Evolutionary conservation across 1,140 invertebrate species (phyloP).

Genomic region (Eubasilissa regina): DNA sequence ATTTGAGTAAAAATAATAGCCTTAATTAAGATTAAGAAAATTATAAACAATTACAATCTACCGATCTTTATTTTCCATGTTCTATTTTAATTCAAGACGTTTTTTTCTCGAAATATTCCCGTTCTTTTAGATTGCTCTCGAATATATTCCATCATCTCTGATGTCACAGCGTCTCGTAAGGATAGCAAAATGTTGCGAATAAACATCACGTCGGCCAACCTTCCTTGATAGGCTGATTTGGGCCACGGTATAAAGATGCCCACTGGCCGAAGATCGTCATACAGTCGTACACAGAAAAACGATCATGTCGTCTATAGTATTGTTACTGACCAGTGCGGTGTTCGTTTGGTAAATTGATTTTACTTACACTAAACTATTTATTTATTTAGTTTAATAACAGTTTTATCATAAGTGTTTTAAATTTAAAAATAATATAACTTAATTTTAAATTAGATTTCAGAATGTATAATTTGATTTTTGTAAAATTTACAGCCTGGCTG

Average conservation of each 20-base stretch:
- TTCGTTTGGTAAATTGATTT: slow-evolving; percentile 11
- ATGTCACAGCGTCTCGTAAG: slow-evolving; percentile 12
- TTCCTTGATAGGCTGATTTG: neutral
- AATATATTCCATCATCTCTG: neutral
- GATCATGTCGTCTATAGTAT: neutral
- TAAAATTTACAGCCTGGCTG: neutral
- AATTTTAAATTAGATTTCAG: too few species aligned
- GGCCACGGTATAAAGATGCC: slow-evolving; percentile 17
- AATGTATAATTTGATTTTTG: neutral
- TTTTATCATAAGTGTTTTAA: neutral
- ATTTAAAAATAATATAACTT: neutral
- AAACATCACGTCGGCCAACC: neutral
- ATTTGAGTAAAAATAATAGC: too few species aligned
- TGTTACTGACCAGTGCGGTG: slow-evolving; percentile 14
- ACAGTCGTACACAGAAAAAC: neutral
- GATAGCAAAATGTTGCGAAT: slow-evolving; percentile 3
- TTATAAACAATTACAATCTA: too few species aligned
- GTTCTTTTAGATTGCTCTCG: slow-evolving; percentile 10
- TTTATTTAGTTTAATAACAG: neutral
- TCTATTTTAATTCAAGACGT: too few species aligned
- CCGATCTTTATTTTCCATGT: too few species aligned
- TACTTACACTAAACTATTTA: neutral
- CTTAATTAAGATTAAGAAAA: too few species aligned
- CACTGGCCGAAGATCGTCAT: neutral
- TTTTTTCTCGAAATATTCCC: too few species aligned